These are phyloP conservation scores for Pantelozetes paolii DNA, from an alignment of 2,888 invertebrate genomes.

Conservation along the genomic window DNA sequence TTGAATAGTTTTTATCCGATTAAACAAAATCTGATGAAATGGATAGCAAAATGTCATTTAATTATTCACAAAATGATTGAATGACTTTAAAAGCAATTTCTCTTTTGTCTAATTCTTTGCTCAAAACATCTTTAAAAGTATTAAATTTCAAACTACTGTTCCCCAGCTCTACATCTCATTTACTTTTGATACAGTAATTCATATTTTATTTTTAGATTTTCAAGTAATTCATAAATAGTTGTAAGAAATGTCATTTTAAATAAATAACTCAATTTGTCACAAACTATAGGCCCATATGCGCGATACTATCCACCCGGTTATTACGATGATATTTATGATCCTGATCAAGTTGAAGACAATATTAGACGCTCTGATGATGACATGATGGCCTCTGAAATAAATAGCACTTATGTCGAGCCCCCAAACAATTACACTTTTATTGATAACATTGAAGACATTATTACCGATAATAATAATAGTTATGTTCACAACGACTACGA, in stretches of 20 bases:
- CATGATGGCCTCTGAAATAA: not conserved
- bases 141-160: too few species aligned
- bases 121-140: not conserved
- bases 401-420: not conserved
- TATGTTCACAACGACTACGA: constrained; percentile 21
- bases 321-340: constrained; percentile 14
- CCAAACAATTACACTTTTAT: not conserved
- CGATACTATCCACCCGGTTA: constrained; percentile 24
- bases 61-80: too few species aligned
- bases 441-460: constrained; percentile 16
- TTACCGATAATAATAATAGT: not conserved
- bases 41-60: too few species aligned
- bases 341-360: not conserved
- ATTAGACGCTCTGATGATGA: constrained; percentile 3
- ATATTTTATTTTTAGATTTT: too few species aligned
- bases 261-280: not conserved
- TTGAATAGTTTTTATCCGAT: too few species aligned
- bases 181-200: too few species aligned
- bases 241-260: too few species aligned
- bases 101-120: not conserved
- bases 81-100: too few species aligned
- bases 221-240: too few species aligned
- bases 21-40: too few species aligned
- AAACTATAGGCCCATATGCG: constrained; percentile 19
- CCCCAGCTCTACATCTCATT: too few species aligned